Conservation (phyloP, 2,797 vertebrate species). For the Perodicticus potto region DNA sequence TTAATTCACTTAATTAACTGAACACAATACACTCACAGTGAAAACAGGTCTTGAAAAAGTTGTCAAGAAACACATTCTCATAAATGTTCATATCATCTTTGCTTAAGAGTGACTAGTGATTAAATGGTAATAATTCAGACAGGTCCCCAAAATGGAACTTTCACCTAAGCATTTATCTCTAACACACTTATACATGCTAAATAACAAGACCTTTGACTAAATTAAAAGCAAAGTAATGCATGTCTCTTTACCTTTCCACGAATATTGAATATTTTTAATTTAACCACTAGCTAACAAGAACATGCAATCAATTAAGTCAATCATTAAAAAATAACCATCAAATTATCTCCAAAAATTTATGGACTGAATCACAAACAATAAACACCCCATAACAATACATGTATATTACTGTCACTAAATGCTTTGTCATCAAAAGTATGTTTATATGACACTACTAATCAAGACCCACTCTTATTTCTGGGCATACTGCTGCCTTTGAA, state of each 20-base stretch:
- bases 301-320: neutral
- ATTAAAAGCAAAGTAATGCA: neutral
- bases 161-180: neutral
- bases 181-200: neutral
- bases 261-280: conserved; percentile 41
- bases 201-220: conserved; percentile 16
- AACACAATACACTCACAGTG: neutral
- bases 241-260: neutral
- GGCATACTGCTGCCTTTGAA: neutral
- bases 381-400: neutral
- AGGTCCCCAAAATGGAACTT: conserved; percentile 13
- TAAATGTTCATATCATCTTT: conserved; percentile 8
- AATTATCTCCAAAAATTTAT: conserved; percentile 7
- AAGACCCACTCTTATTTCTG: neutral
- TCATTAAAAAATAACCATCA: conserved; percentile 49
- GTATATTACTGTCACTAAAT: neutral
- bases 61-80: conserved; percentile 20
- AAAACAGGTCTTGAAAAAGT: conserved; percentile 64
- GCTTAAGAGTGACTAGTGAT: neutral
- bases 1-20: neutral
- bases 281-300: neutral
- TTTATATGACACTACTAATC: neutral
- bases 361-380: conserved; percentile 35
- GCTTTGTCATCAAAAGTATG: neutral
- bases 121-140: conserved; percentile 21